Evolutionary conservation across 2,797 vertebrate species (phyloP).

Genomic region (Sebastes nivosus): DNA sequence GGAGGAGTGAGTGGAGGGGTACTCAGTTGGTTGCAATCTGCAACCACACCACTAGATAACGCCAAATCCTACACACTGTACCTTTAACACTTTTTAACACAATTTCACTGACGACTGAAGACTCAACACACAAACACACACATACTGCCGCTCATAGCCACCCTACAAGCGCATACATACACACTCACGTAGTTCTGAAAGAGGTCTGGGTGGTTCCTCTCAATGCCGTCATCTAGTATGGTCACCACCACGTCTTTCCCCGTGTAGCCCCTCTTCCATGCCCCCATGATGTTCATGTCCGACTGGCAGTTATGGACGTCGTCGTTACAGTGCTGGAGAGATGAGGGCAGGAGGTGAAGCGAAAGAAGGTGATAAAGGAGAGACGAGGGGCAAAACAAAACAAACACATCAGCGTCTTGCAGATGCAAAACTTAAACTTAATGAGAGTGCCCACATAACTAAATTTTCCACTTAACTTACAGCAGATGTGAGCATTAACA

Average conservation of each 20-base stretch:
- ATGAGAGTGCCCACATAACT: background rate
- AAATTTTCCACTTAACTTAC: background rate
- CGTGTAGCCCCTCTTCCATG: constrained; percentile 97
- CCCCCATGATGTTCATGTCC: constrained; percentile 99
- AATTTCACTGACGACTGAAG: too few relatives aligned
- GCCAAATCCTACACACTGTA: too few relatives aligned
- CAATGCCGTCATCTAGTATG: constrained; percentile 96
- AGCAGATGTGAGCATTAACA: background rate
- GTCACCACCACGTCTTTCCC: constrained; percentile 98
- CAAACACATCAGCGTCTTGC: background rate
- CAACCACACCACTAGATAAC: too few relatives aligned
- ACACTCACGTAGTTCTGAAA: constrained; percentile 97
- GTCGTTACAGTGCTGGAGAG: constrained; percentile 92
- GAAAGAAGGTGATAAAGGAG: background rate
- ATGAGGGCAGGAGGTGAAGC: background rate
- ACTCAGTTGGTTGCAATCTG: too few relatives aligned
- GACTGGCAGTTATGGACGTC: constrained; percentile 96
- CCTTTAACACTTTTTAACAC: background rate
- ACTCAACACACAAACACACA: background rate
- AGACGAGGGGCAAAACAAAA: background rate
- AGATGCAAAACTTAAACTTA: background rate
- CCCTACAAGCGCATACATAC: constrained; percentile 55
- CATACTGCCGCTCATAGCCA: background rate
- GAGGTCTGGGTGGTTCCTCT: constrained; percentile 96
- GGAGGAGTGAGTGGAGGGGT: too few relatives aligned